phyloP scores from a whole-genome alignment of 1,140 invertebrate species.

The Aleiodes sp. region DNA sequence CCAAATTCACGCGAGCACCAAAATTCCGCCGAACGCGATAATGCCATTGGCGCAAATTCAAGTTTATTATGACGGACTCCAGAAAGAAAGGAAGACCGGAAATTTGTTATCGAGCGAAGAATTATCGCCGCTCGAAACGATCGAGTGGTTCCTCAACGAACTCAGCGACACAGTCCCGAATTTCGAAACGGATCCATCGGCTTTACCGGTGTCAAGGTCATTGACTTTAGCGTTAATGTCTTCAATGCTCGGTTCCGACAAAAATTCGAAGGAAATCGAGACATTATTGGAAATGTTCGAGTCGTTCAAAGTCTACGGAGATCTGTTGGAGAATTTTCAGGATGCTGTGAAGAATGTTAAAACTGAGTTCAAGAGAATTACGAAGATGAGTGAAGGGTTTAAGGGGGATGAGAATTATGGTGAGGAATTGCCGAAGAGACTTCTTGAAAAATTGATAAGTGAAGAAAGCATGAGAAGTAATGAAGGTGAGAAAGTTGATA shows the following conservation, averaged over 20 bases:
- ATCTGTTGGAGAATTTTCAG: constrained; percentile 23
- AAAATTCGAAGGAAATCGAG: not conserved
- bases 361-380: not conserved
- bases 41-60: constrained; percentile 46
- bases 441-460: too few species aligned
- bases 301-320: constrained; percentile 15
- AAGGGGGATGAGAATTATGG: too few species aligned
- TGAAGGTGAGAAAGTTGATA: too few species aligned
- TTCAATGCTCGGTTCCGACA: not conserved
- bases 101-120: not conserved
- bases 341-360: constrained; percentile 10
- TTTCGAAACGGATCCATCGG: not conserved
- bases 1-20: constrained; percentile 45
- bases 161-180: constrained; percentile 17
- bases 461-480: too few species aligned
- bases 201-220: not conserved
- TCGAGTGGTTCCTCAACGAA: constrained; percentile 28
- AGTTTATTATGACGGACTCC: constrained; percentile 46
- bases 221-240: not conserved
- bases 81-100: constrained; percentile 28
- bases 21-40: constrained; percentile 33
- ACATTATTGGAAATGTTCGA: constrained; percentile 1
- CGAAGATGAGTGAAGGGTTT: not conserved
- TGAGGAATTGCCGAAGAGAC: too few species aligned
- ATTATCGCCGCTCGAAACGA: not conserved